Evolutionary conservation across 1,140 invertebrate species (phyloP).

Genomic region (Drosophila sechellia): DNA sequence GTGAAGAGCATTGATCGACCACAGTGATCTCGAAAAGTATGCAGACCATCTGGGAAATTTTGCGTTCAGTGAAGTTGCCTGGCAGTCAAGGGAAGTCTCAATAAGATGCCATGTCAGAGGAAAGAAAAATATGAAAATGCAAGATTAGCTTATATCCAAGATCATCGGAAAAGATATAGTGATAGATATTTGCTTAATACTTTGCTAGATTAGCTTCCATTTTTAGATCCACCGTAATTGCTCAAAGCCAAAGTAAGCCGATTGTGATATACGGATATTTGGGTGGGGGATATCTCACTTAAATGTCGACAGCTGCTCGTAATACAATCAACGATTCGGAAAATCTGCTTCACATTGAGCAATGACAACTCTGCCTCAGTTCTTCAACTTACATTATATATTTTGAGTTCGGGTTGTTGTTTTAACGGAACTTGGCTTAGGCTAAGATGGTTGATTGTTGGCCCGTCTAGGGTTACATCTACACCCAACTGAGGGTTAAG

Average conservation of each 20-base stretch:
- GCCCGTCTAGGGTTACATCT: constrained; percentile 28
- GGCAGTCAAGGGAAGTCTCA: too few relatives aligned
- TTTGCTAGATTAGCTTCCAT: background rate
- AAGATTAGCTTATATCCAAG: too few relatives aligned
- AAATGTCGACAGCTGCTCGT: constrained; percentile 21
- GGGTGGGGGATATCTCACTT: background rate
- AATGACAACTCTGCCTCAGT: constrained; percentile 12
- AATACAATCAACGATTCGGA: constrained; percentile 1
- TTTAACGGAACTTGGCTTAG: constrained; percentile 29
- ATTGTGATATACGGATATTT: background rate
- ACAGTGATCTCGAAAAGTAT: constrained; percentile 1
- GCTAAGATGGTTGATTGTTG: constrained; percentile 17
- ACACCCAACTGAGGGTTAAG: constrained; percentile 7
- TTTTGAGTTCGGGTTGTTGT: constrained; percentile 4
- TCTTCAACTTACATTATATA: background rate
- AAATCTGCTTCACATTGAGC: constrained; percentile 17
- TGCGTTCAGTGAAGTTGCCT: background rate
- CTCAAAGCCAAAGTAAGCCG: background rate
- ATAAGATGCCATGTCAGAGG: too few relatives aligned
- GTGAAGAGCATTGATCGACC: constrained; percentile 19
- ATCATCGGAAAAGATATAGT: too few relatives aligned
- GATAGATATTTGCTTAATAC: too few relatives aligned
- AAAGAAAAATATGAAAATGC: too few relatives aligned
- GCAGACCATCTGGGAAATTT: background rate
- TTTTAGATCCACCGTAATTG: background rate